Base-by-base conservation (phyloP, 2,888 invertebrate genomes). In the Drosophila mimetica region DNA sequence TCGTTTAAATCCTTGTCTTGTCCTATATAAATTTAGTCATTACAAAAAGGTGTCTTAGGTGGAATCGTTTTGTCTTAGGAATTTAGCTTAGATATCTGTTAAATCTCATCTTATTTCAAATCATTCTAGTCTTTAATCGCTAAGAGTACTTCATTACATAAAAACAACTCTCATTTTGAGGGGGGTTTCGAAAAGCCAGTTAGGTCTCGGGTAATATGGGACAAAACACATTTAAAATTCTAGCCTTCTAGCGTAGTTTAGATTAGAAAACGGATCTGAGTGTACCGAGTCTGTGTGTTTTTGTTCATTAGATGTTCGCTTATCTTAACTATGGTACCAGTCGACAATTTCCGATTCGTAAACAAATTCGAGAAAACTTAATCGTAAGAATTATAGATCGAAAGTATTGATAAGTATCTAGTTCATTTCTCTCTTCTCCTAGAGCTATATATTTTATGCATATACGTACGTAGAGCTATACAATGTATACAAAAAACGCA, bases 61-160 rank as follows among this genome's bases (percentile, higher is more conserved):
- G 83, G 87, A 83, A 87, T 83, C 83, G 87, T 83, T 83, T 85
- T 83, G 86, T 85, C 87, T 83, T 83, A 86, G 83, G 83, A 83
- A 82, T 87, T 83, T 87, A 87, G 87, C 83, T 83, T 87, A 86
- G 86, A 82, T 85, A 82, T 77, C 79, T 84, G 70, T 72, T 72
- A 52, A 54, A 53, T 71, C 58, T 66, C 50, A 30, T 70, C 86
- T 85, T 85, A 87, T 82, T 87, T 83, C 82, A 86, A 83, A 83
- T 87, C 87, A 87, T 85, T 77, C 63, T 83, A 83, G 85, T 83
- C 84, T 79, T 85, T 72, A 85, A 65, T 74, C 79, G 85, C 85
- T 82, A 81, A 85, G 34, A 34, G 39, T 64, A 64, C 42, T 64
- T 64, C 65, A 25, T 64, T 64, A 42, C 51, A 64, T 64, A 64